Evolutionary conservation across 1,140 invertebrate species (phyloP), one percentile per base, ranked within the genome.

Genomic region (Ceratina calcarata): DNA sequence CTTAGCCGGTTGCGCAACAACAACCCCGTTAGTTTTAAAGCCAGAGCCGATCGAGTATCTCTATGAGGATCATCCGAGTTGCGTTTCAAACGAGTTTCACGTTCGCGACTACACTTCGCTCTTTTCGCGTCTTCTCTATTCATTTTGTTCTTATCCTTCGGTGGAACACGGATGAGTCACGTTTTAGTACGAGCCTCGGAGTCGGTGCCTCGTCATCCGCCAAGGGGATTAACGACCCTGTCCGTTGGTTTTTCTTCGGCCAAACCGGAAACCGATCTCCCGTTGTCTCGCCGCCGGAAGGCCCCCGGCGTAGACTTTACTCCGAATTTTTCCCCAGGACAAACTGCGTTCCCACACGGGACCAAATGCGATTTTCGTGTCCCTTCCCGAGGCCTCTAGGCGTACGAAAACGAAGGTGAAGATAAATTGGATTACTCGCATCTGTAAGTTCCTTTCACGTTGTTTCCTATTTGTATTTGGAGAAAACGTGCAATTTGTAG

Each of bases 181-280:
- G 83, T 79, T 86, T 57, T 32, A 76, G 27, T 32, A 57, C 49
- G 73, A 18, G 71, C 73, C 72, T 64, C 76, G 83, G 83, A 85
- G 67, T 70, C 2, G 18, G 55, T 60, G 80, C 84, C 83, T 85
- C 83, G 84, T 85, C 84, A 86, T 85, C 75, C 75, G 45, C 53
- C 66, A 10, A 20, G 68, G 69, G 84, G 83, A 84, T 84, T 85
- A 86, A 86, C 80, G 85, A 86, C 80, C 80, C 83, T 82, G 80
- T 27, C 62, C 61, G 58, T 71, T 62, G 65, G 64, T 86, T 71
- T 79, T 85, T 75, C 83, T 67, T 27, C 64, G n/a, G 15, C 13
- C 78, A 58, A 84, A 81, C 82, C 82, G 83, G 83, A 84, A 85
- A 85, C 68, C 55, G 78, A 81, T 81, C 65, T 76, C 83, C 60